These are phyloP conservation scores for Scleropages formosus DNA, from an alignment of 2,797 vertebrate species.

Conservation along the genomic window DNA sequence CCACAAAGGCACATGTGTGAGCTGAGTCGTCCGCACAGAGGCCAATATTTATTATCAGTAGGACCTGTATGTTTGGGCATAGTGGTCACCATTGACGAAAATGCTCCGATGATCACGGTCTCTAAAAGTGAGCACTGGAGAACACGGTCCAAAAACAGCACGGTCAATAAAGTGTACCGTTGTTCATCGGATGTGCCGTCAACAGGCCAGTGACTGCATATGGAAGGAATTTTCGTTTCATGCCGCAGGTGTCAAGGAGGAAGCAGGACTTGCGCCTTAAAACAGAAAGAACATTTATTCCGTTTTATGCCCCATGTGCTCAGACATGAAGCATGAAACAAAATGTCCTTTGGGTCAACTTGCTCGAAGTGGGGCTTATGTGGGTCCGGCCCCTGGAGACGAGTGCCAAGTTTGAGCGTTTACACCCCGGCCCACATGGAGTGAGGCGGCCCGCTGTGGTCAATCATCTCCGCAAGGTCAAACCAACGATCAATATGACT, in stretches of 20 bases:
- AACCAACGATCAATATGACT: neutral
- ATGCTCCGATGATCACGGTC: no score
- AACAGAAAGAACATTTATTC: slow-evolving; percentile 20
- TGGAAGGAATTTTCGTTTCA: no score
- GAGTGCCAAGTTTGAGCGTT: neutral
- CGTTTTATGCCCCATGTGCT: slow-evolving; percentile 20
- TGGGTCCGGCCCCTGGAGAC: neutral
- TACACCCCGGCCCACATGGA: neutral
- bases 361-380: slow-evolving; percentile 5
- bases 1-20: no score
- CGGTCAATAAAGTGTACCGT: no score
- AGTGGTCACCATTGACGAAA: no score
- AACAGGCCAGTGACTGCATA: no score
- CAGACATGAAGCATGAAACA: neutral
- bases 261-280: slow-evolving; percentile 12
- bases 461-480: slow-evolving; percentile 13
- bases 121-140: no score
- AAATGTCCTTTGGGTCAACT: slow-evolving; percentile 17
- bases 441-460: neutral
- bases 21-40: no score
- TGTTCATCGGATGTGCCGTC: no score
- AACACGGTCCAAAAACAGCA: no score
- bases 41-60: no score
- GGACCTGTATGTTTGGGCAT: no score
- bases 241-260: slow-evolving; percentile 8